Percentiles rank a stretch among this genome's conserved stretches.
These are phyloP conservation scores for Trachelus stipa DNA, from an alignment of 2,888 invertebrate species.

Conservation along the genomic window DNA sequence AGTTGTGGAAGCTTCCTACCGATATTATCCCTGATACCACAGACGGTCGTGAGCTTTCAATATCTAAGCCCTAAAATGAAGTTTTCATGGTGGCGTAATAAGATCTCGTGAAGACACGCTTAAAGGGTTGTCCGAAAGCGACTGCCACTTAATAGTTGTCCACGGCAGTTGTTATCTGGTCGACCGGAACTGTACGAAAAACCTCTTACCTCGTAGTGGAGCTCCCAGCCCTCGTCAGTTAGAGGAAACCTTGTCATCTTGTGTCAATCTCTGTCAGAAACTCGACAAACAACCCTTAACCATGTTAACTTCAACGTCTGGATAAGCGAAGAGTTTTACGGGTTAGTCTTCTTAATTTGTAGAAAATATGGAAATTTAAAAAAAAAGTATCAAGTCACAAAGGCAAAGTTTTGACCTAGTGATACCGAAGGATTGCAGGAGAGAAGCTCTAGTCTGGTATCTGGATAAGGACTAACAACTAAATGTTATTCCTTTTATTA, in stretches of 20 bases:
- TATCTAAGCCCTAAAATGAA: conserved; percentile 69
- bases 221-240: conserved; percentile 21
- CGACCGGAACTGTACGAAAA: conserved; percentile 22
- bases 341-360: neutral
- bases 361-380: neutral
- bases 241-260: conserved; percentile 22
- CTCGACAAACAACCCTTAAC: neutral
- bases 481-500: neutral
- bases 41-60: conserved; percentile 60
- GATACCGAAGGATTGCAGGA: neutral
- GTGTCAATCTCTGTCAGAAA: conserved; percentile 8
- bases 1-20: conserved; percentile 61
- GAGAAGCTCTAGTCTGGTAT: neutral
- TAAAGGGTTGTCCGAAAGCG: conserved; percentile 41
- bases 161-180: neutral
- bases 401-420: neutral
- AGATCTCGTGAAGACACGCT: conserved; percentile 73
- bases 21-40: conserved; percentile 59
- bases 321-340: no score
- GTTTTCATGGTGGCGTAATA: conserved; percentile 75
- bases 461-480: neutral
- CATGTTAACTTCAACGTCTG: neutral
- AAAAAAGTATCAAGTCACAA: neutral
- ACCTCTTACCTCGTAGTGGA: conserved; percentile 47
- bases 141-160: conserved; percentile 2